These are phyloP conservation scores for Hippolais icterina DNA, from an alignment of 2,113 vertebrate species.

Conservation along the genomic window DNA sequence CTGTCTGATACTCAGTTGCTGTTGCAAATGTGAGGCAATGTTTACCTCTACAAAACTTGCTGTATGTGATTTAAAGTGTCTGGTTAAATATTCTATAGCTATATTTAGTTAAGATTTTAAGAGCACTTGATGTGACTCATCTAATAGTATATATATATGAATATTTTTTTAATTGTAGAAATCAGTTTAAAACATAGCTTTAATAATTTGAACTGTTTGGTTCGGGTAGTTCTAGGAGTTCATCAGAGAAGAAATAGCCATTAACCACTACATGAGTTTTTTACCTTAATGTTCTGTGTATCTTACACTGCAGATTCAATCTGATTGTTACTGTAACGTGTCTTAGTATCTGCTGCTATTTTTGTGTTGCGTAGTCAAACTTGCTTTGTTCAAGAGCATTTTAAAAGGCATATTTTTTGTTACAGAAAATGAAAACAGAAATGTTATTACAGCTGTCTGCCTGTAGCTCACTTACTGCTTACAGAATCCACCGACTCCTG, in stretches of 20 bases:
- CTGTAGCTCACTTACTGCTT: neutral
- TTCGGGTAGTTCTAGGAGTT: constrained; percentile 6
- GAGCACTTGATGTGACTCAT: constrained; percentile 23
- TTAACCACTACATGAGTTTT: constrained; percentile 17
- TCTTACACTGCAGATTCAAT: neutral
- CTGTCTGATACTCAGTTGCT: constrained; percentile 19
- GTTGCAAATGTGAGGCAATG: constrained; percentile 45
- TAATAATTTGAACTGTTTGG: constrained; percentile 37
- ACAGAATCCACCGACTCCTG: neutral
- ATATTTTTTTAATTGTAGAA: constrained; percentile 63
- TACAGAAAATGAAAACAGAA: constrained; percentile 23
- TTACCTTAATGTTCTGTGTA: neutral
- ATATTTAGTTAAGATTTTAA: constrained; percentile 49
- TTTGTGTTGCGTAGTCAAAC: neutral
- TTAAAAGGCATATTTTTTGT: neutral
- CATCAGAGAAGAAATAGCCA: neutral
- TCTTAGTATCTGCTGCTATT: constrained; percentile 1
- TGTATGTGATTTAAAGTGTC: constrained; percentile 40
- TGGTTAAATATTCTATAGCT: constrained; percentile 46
- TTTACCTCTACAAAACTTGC: constrained; percentile 61
- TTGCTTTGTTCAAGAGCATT: neutral
- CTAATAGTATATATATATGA: constrained; percentile 50
- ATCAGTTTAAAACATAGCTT: constrained; percentile 36
- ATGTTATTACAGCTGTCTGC: neutral
- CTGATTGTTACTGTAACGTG: neutral